Percentiles rank a stretch among this genome's conserved stretches.
phyloP scores from a whole-genome alignment of 2,797 vertebrate genomes.

The Sebastolobus alascanus region DNA sequence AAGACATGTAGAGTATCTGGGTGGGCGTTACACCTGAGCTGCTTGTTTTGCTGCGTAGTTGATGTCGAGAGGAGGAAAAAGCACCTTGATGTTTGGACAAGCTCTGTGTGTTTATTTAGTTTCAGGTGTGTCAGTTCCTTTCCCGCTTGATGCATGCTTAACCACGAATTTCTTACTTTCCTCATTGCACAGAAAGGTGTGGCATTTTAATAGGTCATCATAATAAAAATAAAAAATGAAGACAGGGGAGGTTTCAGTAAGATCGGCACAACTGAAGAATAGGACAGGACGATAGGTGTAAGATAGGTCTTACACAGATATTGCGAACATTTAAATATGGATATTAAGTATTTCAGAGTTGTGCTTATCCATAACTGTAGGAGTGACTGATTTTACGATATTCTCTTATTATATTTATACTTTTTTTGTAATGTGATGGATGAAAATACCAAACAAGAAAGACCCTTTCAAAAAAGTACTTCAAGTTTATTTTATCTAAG shows the following conservation, averaged over 20 bases:
- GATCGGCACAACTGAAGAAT: background rate
- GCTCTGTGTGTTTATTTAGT: background rate
- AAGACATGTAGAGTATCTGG: background rate
- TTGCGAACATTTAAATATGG: background rate
- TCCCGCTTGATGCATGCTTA: background rate
- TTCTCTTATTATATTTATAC: background rate
- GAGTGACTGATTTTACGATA: background rate
- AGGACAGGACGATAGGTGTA: background rate
- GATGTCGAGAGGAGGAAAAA: background rate
- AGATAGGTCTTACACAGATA: background rate
- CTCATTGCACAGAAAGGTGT: slow-evolving; percentile 3
- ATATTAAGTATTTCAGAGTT: background rate
- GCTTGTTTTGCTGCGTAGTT: too few relatives aligned
- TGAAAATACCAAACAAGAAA: background rate
- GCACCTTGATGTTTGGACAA: background rate
- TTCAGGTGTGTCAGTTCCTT: background rate
- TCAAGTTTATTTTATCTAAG: too few relatives aligned
- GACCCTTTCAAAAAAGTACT: too few relatives aligned
- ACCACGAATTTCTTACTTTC: background rate
- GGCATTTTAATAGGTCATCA: background rate
- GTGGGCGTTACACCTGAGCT: background rate
- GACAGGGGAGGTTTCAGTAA: background rate
- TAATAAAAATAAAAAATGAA: background rate
- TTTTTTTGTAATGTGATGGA: background rate
- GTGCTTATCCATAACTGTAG: background rate